These are phyloP conservation scores for Philotrypesis tridentata DNA, from an alignment of 1,140 invertebrate species.

Conservation along the genomic window DNA sequence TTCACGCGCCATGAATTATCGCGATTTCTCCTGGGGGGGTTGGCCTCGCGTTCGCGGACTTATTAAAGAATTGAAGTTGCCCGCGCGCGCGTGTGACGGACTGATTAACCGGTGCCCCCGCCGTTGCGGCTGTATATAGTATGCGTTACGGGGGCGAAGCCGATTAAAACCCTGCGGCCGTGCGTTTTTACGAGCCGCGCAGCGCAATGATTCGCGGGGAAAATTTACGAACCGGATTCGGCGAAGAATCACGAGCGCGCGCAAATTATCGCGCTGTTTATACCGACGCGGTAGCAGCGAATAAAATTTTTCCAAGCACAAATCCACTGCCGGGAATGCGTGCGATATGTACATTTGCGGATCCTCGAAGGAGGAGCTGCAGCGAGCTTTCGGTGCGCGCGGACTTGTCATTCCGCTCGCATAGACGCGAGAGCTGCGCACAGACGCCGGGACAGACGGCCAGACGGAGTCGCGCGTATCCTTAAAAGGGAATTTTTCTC, in stretches of 20 bases:
- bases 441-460: not conserved
- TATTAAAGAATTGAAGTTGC: constrained; percentile 20
- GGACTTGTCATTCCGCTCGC: constrained; percentile 14
- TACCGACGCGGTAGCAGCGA: not conserved
- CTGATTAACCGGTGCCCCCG: not conserved
- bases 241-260: not conserved
- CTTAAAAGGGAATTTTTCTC: constrained; percentile 56
- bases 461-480: constrained; percentile 7
- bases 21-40: constrained; percentile 9
- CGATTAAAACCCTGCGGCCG: not conserved
- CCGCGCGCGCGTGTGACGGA: not conserved
- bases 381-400: no score
- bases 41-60: not conserved
- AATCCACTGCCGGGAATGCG: no score
- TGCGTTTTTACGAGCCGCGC: not conserved
- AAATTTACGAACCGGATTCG: constrained; percentile 34
- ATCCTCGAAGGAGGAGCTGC: no score
- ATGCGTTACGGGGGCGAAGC: not conserved
- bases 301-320: no score
- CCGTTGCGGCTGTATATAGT: not conserved
- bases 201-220: not conserved
- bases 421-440: not conserved
- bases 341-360: no score
- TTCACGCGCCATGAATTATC: constrained; percentile 53
- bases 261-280: no score